A percentile compares a stretch with the other conserved stretches of the same genome.
These are phyloP conservation scores for Mesitornis unicolor DNA, from an alignment of 2,113 vertebrate genomes.

Conservation along the genomic window DNA sequence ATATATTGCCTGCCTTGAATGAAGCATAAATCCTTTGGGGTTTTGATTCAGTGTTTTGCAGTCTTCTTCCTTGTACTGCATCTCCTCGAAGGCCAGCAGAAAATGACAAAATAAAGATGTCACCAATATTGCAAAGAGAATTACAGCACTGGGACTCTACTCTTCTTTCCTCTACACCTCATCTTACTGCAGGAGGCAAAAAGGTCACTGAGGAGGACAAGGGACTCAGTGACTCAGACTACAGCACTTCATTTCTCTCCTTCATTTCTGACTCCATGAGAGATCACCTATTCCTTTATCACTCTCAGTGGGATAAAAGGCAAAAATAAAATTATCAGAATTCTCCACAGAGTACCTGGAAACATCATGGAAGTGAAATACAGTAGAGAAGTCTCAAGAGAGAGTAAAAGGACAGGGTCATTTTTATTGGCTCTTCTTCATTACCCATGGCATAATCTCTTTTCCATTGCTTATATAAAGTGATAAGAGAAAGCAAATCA, in stretches of 20 bases:
- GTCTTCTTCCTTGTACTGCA: background rate
- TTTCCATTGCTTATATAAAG: background rate
- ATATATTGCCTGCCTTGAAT: background rate
- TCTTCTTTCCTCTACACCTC: background rate
- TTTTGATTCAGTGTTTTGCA: background rate
- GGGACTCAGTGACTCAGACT: background rate
- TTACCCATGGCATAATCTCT: background rate
- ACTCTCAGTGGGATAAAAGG: background rate
- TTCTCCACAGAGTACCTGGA: background rate
- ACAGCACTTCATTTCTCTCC: background rate
- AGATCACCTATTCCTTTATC: background rate
- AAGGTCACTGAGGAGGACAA: background rate
- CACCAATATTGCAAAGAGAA: background rate
- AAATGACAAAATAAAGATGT: background rate
- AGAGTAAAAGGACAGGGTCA: background rate
- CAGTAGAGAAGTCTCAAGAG: background rate
- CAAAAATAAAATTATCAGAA: background rate
- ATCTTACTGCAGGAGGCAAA: background rate
- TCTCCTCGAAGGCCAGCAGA: background rate
- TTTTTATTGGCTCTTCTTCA: background rate
- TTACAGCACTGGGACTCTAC: background rate
- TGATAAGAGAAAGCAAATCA: background rate
- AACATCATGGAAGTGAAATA: background rate
- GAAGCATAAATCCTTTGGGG: background rate
- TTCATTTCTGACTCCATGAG: background rate